Conservation (phyloP, 2,888 invertebrate species). For the Stegophylla sp. region DNA sequence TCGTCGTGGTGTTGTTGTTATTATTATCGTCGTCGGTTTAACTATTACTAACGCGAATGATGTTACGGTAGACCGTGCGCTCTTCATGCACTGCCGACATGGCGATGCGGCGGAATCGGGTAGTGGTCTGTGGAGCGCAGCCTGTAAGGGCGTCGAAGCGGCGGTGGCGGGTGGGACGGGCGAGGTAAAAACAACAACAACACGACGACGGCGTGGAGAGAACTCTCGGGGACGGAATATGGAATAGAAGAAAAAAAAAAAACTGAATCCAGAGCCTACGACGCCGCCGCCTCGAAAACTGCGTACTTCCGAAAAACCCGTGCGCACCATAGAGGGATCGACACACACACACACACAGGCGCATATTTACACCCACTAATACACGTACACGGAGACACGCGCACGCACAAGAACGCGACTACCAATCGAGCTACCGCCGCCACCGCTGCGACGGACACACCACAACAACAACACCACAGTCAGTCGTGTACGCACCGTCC, state of each 20-base stretch:
- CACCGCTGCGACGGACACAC: neutral
- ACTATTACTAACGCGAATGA: constrained; percentile 6
- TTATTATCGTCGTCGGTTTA: neutral
- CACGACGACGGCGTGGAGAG: constrained; percentile 13
- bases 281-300: constrained; percentile 24
- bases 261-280: constrained; percentile 9
- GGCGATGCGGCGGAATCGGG: neutral
- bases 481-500: constrained; percentile 33
- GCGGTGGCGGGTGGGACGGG: neutral
- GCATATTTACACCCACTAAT: neutral
- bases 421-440: neutral
- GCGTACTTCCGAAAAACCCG: constrained; percentile 56
- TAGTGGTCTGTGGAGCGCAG: no score
- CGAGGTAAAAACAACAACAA: constrained; percentile 40
- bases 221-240: neutral
- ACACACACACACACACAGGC: neutral
- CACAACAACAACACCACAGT: no score
- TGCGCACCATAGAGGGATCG: constrained; percentile 41
- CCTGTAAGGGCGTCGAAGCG: no score
- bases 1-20: neutral
- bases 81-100: constrained; percentile 43
- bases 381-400: neutral
- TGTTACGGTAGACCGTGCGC: constrained; percentile 51
- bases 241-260: neutral
- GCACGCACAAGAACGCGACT: neutral